Evolutionary conservation across 1,140 invertebrate genomes (phyloP).

Genomic region (Drosophila dunni): DNA sequence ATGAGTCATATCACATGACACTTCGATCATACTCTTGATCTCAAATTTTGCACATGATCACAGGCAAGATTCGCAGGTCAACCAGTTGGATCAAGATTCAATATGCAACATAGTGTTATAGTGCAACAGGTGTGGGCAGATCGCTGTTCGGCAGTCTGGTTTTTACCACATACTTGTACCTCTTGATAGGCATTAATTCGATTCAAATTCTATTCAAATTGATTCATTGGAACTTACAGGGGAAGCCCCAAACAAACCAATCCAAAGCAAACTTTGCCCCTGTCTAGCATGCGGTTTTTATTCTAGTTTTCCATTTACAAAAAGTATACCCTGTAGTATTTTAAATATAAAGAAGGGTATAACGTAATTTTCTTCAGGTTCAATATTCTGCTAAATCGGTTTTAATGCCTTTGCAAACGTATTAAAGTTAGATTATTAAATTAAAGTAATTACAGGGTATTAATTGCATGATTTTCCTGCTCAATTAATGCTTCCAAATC

Average conservation of each 20-base stretch:
- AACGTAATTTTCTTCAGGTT: no score
- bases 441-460: background rate
- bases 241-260: constrained; percentile 21
- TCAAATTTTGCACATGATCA: constrained; percentile 37
- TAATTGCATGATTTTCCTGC: background rate
- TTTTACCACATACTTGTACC: constrained; percentile 18
- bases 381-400: no score
- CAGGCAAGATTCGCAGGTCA: background rate
- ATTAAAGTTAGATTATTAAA: no score
- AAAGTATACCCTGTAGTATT: background rate
- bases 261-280: background rate
- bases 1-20: constrained; percentile 25
- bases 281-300: background rate
- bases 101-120: background rate
- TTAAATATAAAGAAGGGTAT: background rate
- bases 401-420: background rate
- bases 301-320: background rate
- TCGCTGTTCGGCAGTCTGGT: constrained; percentile 15
- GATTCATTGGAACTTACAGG: constrained; percentile 26
- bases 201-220: constrained; percentile 5
- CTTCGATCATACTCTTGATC: constrained; percentile 29
- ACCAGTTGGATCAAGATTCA: constrained; percentile 23
- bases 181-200: constrained; percentile 15
- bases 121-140: constrained; percentile 28
- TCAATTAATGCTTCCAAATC: background rate